Evolutionary conservation across 1,140 invertebrate genomes (phyloP).

Genomic region (Heliconius hermathena): DNA sequence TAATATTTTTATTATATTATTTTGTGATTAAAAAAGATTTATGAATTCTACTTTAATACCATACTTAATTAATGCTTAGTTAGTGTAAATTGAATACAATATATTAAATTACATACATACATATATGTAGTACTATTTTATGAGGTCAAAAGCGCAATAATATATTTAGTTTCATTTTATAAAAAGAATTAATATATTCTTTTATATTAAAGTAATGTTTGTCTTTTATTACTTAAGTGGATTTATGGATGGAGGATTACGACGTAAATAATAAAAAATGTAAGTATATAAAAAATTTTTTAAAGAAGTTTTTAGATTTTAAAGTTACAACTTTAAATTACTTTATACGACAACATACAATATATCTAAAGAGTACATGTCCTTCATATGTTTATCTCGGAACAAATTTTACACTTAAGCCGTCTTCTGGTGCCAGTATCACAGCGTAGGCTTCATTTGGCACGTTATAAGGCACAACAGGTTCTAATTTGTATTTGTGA

Average conservation of each 20-base stretch:
- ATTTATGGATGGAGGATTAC: neutral
- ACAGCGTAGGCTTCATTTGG: conserved; percentile 53
- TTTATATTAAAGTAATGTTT: too few species aligned
- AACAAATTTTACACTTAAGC: conserved; percentile 55
- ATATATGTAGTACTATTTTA: too few species aligned
- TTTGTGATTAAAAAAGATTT: too few species aligned
- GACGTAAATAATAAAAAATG: neutral
- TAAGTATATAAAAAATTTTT: neutral
- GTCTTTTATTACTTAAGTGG: too few species aligned
- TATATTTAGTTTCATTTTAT: too few species aligned
- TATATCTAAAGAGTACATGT: neutral
- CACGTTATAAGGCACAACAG: conserved; percentile 46
- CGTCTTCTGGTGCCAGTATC: conserved; percentile 49
- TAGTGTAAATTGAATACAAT: too few species aligned
- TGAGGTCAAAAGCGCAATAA: too few species aligned
- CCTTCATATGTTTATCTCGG: conserved; percentile 25
- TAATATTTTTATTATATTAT: too few species aligned
- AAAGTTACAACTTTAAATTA: neutral
- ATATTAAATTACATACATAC: too few species aligned
- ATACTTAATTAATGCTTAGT: too few species aligned
- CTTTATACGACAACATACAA: neutral
- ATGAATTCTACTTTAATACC: too few species aligned
- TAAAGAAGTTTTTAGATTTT: neutral
- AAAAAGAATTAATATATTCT: neutral
- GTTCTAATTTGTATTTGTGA: conserved; percentile 53